Conservation (phyloP, 2,888 invertebrate species). For the Calliphora vomitoria region DNA sequence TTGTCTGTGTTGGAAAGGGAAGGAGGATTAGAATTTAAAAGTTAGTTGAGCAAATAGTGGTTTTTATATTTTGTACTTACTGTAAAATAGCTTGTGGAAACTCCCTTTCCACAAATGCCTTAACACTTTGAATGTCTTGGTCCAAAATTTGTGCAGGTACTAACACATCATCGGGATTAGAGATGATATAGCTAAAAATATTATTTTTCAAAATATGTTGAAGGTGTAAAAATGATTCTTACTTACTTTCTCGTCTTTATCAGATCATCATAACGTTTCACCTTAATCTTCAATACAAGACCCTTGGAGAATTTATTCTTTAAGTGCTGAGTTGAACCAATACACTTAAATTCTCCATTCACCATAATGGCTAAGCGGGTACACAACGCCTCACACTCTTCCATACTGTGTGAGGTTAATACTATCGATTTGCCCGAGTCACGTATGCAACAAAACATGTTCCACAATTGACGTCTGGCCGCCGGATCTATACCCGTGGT, state of each 20-base stretch:
- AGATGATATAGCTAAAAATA: constrained; percentile 47
- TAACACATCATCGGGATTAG: constrained; percentile 68
- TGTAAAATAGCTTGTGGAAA: constrained; percentile 80
- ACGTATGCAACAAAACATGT: constrained; percentile 88
- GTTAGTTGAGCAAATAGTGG: background rate
- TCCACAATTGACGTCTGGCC: constrained; percentile 91
- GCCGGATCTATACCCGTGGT: constrained; percentile 86
- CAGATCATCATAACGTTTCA: constrained; percentile 75
- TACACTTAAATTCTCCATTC: constrained; percentile 90
- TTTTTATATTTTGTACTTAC: constrained; percentile 76
- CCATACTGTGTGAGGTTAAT: constrained; percentile 94
- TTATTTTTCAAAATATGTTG: background rate
- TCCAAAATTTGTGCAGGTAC: constrained; percentile 74
- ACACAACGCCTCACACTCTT: constrained; percentile 93
- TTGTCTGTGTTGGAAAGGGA: constrained; percentile 85
- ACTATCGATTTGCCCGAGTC: constrained; percentile 91
- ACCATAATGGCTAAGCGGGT: constrained; percentile 93
- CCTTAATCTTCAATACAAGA: constrained; percentile 84
- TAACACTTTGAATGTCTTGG: constrained; percentile 77
- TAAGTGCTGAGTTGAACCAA: constrained; percentile 91
- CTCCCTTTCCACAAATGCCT: constrained; percentile 78
- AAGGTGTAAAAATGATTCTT: background rate
- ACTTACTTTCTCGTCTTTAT: constrained; percentile 69
- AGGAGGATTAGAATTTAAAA: background rate
- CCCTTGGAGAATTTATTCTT: constrained; percentile 89